Conservation (phyloP, 2,797 vertebrate species). For the Helostoma temminkii region DNA sequence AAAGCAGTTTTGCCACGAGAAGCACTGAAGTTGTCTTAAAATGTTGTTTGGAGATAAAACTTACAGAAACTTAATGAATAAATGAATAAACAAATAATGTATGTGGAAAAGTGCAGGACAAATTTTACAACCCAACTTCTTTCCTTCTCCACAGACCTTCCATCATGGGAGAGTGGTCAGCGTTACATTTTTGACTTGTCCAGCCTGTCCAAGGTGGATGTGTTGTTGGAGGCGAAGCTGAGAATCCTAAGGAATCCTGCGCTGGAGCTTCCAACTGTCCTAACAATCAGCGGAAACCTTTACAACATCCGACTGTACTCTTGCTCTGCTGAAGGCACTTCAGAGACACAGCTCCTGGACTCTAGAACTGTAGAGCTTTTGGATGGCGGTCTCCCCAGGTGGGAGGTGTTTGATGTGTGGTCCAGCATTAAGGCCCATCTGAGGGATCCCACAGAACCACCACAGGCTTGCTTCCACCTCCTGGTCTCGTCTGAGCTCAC, state of each 20-base stretch:
- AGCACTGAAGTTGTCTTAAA: too few species aligned
- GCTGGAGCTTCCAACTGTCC: background rate
- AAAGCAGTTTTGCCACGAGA: too few species aligned
- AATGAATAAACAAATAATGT: too few species aligned
- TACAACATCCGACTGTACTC: slow-evolving; percentile 21
- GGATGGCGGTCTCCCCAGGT: slow-evolving; percentile 12
- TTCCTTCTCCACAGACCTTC: slow-evolving; percentile 4
- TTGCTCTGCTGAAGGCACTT: slow-evolving; percentile 7
- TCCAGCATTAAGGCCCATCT: slow-evolving; percentile 11
- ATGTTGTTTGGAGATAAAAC: too few species aligned
- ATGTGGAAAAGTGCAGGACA: too few species aligned
- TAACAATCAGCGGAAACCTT: background rate
- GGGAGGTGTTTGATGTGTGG: slow-evolving; percentile 37
- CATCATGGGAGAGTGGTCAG: slow-evolving; percentile 22
- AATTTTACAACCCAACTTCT: background rate
- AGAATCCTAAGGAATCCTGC: slow-evolving; percentile 19
- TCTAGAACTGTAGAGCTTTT: slow-evolving; percentile 33
- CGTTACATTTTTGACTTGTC: slow-evolving; percentile 39
- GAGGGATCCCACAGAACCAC: slow-evolving; percentile 3
- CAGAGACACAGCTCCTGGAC: slow-evolving; percentile 9
- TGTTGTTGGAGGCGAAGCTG: slow-evolving; percentile 28
- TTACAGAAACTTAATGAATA: too few species aligned
- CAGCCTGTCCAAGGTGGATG: slow-evolving; percentile 15
- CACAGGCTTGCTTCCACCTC: slow-evolving; percentile 32
- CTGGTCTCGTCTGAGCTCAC: slow-evolving; percentile 22